Base-by-base conservation (phyloP, 2,113 vertebrate species). In the Miniopterus natalensis region DNA sequence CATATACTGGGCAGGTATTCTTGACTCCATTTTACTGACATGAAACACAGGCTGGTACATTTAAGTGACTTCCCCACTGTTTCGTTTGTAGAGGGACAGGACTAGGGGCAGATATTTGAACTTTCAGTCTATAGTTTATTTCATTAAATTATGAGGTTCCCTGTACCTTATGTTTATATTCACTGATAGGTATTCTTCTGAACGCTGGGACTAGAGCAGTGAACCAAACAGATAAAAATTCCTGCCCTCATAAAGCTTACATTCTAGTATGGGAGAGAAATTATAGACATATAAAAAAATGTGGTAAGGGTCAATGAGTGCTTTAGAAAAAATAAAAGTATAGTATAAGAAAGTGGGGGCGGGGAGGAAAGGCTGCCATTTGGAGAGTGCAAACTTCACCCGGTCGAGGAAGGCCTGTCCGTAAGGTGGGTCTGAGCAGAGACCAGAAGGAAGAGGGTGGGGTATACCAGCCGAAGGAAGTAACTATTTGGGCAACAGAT, bases 321-420 rank as follows among this genome's bases (percentile, higher is more conserved):
- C 55, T 68, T 90, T 51, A 47, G 40, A 12, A 49, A 42, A 51
- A n/a, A 63, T 6, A 68, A 51, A 68, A 25, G 29, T 3, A 18
- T 29, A 45, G 49, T 20, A 20, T 59, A 47, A 45, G 20, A 25
- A 31, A 40, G 77, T 29, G 31, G 11, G 5, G 9, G 8, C 3
- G 0, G 17, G 66, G n/a, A 8, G 17, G 3, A 15, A 8, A 8
- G 8, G n/a, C 12, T 57, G 59, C 29, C 1, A 1, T 18, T 1
- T 21, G n/a, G 36, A 12, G 36, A 2, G 5, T 31, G 59, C 57
- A 47, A 15, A 17, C n/a, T 2, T 81, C 42, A 40, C 18, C 17
- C 31, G 25, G 49, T 47, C 92, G 66, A 45, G 8, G 51, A 63
- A 36, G 31, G 36, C 45, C 49, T 36, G 15, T 20, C 21, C 11